These are phyloP conservation scores for Cydia splendana DNA, from an alignment of 1,140 invertebrate genomes.

Conservation along the genomic window DNA sequence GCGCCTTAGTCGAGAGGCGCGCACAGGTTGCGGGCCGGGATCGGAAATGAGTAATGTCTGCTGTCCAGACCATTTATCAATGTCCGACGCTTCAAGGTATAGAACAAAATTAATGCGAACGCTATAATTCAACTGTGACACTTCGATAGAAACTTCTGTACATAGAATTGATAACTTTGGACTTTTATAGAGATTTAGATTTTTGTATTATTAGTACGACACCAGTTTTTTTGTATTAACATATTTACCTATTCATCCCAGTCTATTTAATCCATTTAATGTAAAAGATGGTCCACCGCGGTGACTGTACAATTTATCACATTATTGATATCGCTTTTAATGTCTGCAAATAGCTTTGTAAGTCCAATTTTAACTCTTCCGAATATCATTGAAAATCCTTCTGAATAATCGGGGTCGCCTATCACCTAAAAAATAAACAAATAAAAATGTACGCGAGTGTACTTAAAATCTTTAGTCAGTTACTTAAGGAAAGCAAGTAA, in stretches of 20 bases:
- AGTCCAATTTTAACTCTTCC: constrained; percentile 37
- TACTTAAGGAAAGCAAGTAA: not conserved
- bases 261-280: constrained; percentile 10
- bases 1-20: constrained; percentile 42
- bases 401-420: constrained; percentile 2
- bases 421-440: constrained; percentile 19
- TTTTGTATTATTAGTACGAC: not conserved
- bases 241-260: constrained; percentile 25
- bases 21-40: constrained; percentile 50
- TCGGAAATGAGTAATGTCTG: constrained; percentile 66
- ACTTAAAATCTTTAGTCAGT: not conserved
- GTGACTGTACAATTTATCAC: constrained; percentile 44
- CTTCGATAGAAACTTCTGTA: constrained; percentile 26
- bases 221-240: not conserved
- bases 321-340: constrained; percentile 43
- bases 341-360: constrained; percentile 44
- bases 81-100: constrained; percentile 53
- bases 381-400: constrained; percentile 30
- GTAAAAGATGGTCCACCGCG: constrained; percentile 43
- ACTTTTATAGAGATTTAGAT: not conserved
- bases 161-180: constrained; percentile 8
- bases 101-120: constrained; percentile 51
- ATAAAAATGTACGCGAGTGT: not conserved
- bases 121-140: constrained; percentile 38
- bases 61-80: constrained; percentile 68